Conservation (phyloP, 2,888 invertebrate genomes). For the Druceiella hillmani region DNA sequence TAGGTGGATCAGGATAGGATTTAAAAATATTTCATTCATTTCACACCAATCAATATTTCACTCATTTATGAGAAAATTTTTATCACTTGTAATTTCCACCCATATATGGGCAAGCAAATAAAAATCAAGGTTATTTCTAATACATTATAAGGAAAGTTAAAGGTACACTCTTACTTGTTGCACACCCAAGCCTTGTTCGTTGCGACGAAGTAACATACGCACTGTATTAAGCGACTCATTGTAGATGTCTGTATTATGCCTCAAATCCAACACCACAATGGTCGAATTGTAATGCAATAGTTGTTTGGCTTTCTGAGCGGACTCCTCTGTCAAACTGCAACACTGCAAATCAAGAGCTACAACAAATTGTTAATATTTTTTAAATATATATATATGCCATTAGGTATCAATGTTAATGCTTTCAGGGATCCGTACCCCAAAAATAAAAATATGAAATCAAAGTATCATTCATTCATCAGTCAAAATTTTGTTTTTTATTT, state of each 20-base stretch:
- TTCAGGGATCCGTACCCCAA: no score
- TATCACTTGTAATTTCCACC: no score
- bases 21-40: no score
- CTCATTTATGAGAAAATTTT: no score
- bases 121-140: not conserved
- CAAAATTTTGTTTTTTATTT: no score
- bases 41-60: no score
- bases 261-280: slow-evolving; percentile 62
- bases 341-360: slow-evolving; percentile 67
- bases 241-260: slow-evolving; percentile 53
- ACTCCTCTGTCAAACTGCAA: slow-evolving; percentile 64
- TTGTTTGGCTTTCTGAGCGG: slow-evolving; percentile 51
- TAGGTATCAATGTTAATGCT: not conserved
- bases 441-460: no score
- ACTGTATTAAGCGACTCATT: slow-evolving; percentile 43
- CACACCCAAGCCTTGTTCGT: slow-evolving; percentile 41
- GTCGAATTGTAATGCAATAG: slow-evolving; percentile 60
- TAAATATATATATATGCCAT: not conserved
- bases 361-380: no score
- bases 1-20: no score
- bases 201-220: slow-evolving; percentile 40
- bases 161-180: slow-evolving; percentile 30
- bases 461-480: no score
- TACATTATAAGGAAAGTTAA: not conserved
- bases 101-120: not conserved